Conservation (phyloP, 2,888 invertebrate species). For the Maniola hyperantus region DNA sequence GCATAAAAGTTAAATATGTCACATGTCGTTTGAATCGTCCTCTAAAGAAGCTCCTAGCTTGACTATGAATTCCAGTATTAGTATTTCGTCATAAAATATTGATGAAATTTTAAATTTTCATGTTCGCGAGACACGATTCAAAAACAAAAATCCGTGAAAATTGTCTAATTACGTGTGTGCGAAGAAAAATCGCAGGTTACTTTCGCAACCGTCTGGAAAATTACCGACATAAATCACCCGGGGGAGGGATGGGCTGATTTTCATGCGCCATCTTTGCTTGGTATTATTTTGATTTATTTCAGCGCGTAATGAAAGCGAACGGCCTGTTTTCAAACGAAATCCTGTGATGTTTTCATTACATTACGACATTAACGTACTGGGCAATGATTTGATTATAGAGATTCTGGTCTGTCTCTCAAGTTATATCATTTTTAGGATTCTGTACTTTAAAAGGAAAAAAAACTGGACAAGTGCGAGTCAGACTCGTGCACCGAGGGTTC, state of each 20-base stretch:
- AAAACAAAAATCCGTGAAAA: conserved; percentile 59
- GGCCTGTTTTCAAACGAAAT: conserved; percentile 72
- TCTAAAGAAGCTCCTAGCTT: too few relatives aligned
- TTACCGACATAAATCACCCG: conserved; percentile 42
- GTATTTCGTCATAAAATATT: too few relatives aligned
- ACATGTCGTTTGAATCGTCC: too few relatives aligned
- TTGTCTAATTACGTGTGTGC: conserved; percentile 80
- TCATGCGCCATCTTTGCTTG: conserved; percentile 79
- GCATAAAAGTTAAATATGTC: too few relatives aligned
- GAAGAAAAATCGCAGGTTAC: conserved; percentile 79
- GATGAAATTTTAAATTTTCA: neutral
- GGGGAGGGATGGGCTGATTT: conserved; percentile 69
- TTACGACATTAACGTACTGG: conserved; percentile 46
- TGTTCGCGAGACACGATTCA: neutral
- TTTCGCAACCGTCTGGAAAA: conserved; percentile 73
- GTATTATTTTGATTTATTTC: conserved; percentile 82
- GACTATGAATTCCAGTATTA: too few relatives aligned
- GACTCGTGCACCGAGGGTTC: too few relatives aligned
- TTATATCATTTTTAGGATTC: neutral
- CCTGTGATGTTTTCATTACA: conserved; percentile 62
- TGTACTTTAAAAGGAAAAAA: too few relatives aligned
- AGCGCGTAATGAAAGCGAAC: conserved; percentile 77
- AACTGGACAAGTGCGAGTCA: too few relatives aligned
- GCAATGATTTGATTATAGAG: conserved; percentile 10
- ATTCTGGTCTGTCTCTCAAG: neutral